These are phyloP conservation scores for Chelonus formosanus DNA, from an alignment of 2,888 invertebrate species.

Conservation along the genomic window DNA sequence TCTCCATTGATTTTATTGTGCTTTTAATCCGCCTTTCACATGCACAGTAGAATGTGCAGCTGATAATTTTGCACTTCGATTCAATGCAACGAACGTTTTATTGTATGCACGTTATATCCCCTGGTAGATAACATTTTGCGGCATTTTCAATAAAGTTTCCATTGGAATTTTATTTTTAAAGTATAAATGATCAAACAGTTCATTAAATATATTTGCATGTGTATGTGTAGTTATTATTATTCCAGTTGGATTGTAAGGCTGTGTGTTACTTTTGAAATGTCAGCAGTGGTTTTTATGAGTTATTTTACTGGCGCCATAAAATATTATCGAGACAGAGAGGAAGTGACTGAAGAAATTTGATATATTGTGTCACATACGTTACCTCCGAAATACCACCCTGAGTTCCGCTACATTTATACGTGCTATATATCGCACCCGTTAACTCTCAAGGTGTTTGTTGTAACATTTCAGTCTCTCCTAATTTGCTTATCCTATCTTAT, in stretches of 20 bases:
- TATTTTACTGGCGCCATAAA: too few species aligned
- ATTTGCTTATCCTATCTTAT: conserved; percentile 1
- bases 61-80: conserved; percentile 14
- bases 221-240: too few species aligned
- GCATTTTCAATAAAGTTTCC: not conserved
- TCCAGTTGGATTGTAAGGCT: too few species aligned
- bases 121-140: not conserved
- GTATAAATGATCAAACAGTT: too few species aligned
- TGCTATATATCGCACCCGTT: not conserved
- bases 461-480: conserved; percentile 45
- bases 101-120: not conserved
- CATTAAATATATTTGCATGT: too few species aligned
- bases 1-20: conserved; percentile 35
- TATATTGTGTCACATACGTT: too few species aligned
- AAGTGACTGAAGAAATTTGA: too few species aligned
- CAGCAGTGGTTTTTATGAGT: too few species aligned
- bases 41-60: not conserved
- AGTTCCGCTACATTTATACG: not conserved
- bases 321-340: too few species aligned
- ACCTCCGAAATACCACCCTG: too few species aligned
- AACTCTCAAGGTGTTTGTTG: conserved; percentile 53
- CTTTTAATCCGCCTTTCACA: conserved; percentile 37
- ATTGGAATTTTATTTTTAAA: too few species aligned
- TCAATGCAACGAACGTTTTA: conserved; percentile 4
- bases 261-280: too few species aligned